Base-by-base conservation (phyloP, 2,797 vertebrate species). In the Coccyzus lansbergi region DNA sequence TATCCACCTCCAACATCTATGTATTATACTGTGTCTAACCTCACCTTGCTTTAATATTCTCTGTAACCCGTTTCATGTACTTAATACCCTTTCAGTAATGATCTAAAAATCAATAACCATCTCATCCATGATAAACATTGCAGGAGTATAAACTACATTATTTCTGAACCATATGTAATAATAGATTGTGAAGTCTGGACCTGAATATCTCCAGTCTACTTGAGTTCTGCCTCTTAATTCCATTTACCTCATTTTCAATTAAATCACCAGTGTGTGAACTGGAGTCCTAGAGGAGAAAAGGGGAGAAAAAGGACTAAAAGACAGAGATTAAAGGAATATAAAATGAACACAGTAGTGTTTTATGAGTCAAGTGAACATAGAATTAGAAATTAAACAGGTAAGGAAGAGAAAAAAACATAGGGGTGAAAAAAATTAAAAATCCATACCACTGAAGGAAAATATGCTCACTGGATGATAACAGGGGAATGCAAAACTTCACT, bases 111-210 rank as follows among this genome's bases (percentile, higher is more conserved):
- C 34, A 1, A 91, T 92, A 86, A 15, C 28, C 80, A 53, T 67
- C 36, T 83, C 15, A 2, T 89, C 75, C 59, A 71, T 68, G 31
- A 20, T 83, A 62, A 92, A 52, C 42, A 75, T 16, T 89, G 62
- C 33, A 86, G 53, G 33, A 52, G 62, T 34, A 93, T 76, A 95
- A 94, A 94, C 82, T 29, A 49, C 44, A 38, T 91, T 95, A 88
- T 86, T 95, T 92, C 58, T 85, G 68, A 91, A 89, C 60, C 78
- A 69, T 72, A 52, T 77, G 62, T 55, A 92, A 44, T 84, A 95
- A 86, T 83, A 48, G 29, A 88, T 89, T 71, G 40, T 76, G 21
- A 83, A 81, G 46, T 72, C 74, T 63, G 92, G 40, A 75, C 56
- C 58, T 68, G 65, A 74, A 49, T 93, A 78, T 75, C 44, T 80